phyloP scores from a whole-genome alignment of 2,113 vertebrate species.

The Erythrocebus patas region DNA sequence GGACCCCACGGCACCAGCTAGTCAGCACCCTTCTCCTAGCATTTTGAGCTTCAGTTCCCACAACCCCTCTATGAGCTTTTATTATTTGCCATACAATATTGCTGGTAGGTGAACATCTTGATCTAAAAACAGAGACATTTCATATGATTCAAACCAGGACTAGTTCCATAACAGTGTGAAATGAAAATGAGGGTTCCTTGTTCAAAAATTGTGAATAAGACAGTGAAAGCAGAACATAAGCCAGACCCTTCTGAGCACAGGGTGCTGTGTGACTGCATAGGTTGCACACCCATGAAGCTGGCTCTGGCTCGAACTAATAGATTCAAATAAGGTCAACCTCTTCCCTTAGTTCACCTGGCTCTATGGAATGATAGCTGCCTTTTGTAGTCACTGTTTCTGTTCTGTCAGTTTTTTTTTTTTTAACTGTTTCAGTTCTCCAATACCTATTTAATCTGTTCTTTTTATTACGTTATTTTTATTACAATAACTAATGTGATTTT shows the following conservation, averaged over 20 bases:
- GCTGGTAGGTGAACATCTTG: neutral
- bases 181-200: neutral
- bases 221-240: neutral
- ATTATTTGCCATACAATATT: neutral
- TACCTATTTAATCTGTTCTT: neutral
- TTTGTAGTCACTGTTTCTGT: neutral
- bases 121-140: neutral
- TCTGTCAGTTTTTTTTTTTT: neutral
- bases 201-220: neutral
- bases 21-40: neutral
- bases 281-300: rapidly evolving
- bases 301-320: neutral
- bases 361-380: no score
- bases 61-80: neutral
- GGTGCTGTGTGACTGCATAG: neutral
- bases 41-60: neutral
- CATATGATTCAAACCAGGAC: neutral
- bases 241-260: no score
- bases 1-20: neutral
- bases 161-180: neutral
- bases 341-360: no score
- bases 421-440: neutral
- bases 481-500: neutral
- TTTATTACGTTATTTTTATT: neutral
- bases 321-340: no score